These are phyloP conservation scores for Tigriopus californicus DNA, from an alignment of 2,888 invertebrate species.

Conservation along the genomic window DNA sequence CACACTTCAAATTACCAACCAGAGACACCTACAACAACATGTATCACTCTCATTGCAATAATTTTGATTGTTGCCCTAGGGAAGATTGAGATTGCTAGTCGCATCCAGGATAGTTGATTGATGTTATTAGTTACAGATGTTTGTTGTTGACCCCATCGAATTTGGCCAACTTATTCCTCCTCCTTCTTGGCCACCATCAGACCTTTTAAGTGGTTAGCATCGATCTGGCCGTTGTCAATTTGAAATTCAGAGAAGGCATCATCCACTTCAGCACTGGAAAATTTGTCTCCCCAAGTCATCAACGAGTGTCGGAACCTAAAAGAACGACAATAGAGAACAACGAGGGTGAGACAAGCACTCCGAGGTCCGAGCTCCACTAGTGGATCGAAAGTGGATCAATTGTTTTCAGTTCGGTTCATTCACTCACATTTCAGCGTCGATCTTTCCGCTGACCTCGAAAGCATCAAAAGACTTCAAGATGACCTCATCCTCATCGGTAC, in stretches of 20 bases:
- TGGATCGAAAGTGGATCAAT: background rate
- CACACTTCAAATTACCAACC: too few species aligned
- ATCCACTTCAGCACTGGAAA: slow-evolving; percentile 66
- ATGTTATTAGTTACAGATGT: too few species aligned
- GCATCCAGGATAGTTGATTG: too few species aligned
- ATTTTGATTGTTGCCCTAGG: too few species aligned
- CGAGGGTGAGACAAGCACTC: background rate
- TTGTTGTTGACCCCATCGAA: slow-evolving; percentile 20
- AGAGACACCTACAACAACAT: too few species aligned
- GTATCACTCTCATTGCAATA: too few species aligned
- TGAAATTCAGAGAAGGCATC: slow-evolving; percentile 84
- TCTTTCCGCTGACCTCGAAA: slow-evolving; percentile 46
- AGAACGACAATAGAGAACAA: background rate
- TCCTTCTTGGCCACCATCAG: slow-evolving; percentile 72
- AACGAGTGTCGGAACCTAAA: slow-evolving; percentile 67
- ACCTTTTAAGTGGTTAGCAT: slow-evolving; percentile 64
- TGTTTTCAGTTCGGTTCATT: background rate
- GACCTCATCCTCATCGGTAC: slow-evolving; percentile 73
- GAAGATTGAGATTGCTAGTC: too few species aligned
- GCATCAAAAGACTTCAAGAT: slow-evolving; percentile 79
- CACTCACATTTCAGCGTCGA: slow-evolving; percentile 22
- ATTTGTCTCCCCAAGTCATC: slow-evolving; percentile 85
- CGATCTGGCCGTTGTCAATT: slow-evolving; percentile 75
- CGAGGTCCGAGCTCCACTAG: too few species aligned
- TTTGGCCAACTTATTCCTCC: slow-evolving; percentile 42